Base-by-base conservation (phyloP, 1,140 invertebrate genomes). In the Phthorimaea operculella region DNA sequence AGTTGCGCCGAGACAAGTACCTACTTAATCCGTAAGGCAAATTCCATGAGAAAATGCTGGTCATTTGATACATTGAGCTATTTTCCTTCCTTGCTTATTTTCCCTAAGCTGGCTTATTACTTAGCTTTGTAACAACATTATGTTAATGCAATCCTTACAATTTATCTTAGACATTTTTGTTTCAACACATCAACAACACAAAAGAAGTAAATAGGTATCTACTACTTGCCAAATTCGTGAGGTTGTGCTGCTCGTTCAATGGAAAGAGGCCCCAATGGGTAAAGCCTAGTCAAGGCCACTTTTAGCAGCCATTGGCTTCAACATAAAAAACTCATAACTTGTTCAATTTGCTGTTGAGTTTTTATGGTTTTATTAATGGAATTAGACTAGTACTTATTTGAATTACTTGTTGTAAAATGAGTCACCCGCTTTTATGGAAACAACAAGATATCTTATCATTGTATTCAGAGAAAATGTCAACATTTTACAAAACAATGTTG, bases 241-340 rank as follows among this genome's bases (percentile, higher is more conserved):
- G 44, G 44, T 47, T 15, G 16, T 47, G 44, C 44, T 15, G 9
- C 44, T 39, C n/a, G 10, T 39, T 39, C 36, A 39, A 12, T 12
- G 36, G 36, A 39, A 54, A 61, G 68, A 71, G 71, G 71, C 71
- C 53, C 71, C 55, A 51, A 49, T 63, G 68, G 71, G 71, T 70
- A 66, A 51, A 63, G 47, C 54, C 15, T 14, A 53, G 57, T 52
- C 52, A 59, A 69, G 67, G 64, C 62, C 59, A 66, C 9, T 39
- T 47, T 47, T 47, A 47, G 44, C 16, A 47, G 44, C 36, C 21
- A 28, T 42, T 42, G 39, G 39, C 39, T 11, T 8, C 9, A 42
- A 47, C n/a, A 47, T 47, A 47, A 39, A 39, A 39, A 39, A n/a
- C 36, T 39, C 36, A 12, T n/a, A 39, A 39, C 3, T 39, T 39